Evolutionary conservation across 2,888 invertebrate genomes (phyloP).

Genomic region (Tuberolachnus salignus): DNA sequence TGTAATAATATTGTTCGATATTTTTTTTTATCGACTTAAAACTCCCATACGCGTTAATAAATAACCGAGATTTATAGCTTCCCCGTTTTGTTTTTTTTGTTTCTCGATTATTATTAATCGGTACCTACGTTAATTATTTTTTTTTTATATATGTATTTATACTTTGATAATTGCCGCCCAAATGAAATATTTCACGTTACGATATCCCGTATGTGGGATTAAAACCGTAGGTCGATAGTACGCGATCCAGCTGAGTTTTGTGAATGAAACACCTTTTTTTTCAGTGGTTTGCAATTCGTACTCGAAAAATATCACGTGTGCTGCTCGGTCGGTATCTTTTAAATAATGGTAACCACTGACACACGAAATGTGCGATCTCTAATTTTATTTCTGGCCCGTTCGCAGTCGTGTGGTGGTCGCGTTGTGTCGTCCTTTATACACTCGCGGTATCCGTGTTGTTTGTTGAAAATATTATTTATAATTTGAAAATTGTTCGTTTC

Average conservation of each 20-base stretch:
- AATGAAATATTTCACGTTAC: not conserved
- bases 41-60: too few relatives aligned
- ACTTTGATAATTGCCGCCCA: not conserved
- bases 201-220: not conserved
- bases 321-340: not conserved
- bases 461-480: slow-evolving; percentile 19
- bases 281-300: slow-evolving; percentile 29
- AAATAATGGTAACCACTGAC: slow-evolving; percentile 52
- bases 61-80: too few relatives aligned
- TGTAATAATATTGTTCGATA: not conserved
- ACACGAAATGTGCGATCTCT: slow-evolving; percentile 38
- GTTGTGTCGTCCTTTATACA: slow-evolving; percentile 31
- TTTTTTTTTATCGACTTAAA: too few relatives aligned
- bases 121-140: too few relatives aligned
- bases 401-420: slow-evolving; percentile 23
- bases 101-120: too few relatives aligned
- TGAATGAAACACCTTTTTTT: slow-evolving; percentile 23
- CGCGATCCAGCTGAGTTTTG: slow-evolving; percentile 20
- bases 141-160: not conserved
- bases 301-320: not conserved
- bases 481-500: not conserved
- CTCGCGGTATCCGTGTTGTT: slow-evolving; percentile 11
- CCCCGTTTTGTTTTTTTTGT: too few relatives aligned
- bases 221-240: slow-evolving; percentile 12
- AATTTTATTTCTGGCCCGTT: slow-evolving; percentile 52